A percentile compares a stretch with the other conserved stretches of the same genome.
Conservation (phyloP, 2,797 vertebrate genomes). For the Sebastes matsubarae region DNA sequence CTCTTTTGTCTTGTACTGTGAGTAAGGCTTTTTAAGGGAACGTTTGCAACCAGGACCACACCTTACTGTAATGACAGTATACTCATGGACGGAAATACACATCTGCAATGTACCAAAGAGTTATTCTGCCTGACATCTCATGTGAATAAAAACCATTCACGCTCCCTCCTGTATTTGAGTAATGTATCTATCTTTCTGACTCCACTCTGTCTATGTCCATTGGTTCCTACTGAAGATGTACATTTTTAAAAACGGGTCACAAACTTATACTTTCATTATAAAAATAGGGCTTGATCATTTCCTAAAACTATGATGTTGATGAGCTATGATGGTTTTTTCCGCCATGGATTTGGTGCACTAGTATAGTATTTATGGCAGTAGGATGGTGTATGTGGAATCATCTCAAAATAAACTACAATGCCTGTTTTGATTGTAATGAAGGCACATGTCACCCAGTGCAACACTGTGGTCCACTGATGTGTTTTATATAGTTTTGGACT, state of each 20-base stretch:
- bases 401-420: not conserved
- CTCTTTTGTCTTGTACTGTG: not conserved
- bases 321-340: not conserved
- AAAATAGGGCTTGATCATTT: not conserved
- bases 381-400: not conserved
- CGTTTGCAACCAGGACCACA: not conserved
- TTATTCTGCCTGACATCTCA: not conserved
- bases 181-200: not conserved
- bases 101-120: not conserved
- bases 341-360: not conserved
- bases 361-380: not conserved
- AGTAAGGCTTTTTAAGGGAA: not conserved
- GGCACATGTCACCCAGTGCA: too few relatives aligned
- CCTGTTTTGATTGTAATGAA: not conserved
- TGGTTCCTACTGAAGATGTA: not conserved
- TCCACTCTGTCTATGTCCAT: not conserved
- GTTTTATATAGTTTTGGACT: not conserved
- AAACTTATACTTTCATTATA: not conserved
- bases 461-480: not conserved
- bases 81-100: not conserved
- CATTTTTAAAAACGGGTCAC: not conserved
- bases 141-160: constrained; percentile 14
- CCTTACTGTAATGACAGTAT: not conserved
- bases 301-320: not conserved
- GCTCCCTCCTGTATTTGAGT: not conserved